Evolutionary conservation across 2,888 invertebrate genomes (phyloP), one percentile per base, ranked within the genome.

Genomic region (Elysia crispata): DNA sequence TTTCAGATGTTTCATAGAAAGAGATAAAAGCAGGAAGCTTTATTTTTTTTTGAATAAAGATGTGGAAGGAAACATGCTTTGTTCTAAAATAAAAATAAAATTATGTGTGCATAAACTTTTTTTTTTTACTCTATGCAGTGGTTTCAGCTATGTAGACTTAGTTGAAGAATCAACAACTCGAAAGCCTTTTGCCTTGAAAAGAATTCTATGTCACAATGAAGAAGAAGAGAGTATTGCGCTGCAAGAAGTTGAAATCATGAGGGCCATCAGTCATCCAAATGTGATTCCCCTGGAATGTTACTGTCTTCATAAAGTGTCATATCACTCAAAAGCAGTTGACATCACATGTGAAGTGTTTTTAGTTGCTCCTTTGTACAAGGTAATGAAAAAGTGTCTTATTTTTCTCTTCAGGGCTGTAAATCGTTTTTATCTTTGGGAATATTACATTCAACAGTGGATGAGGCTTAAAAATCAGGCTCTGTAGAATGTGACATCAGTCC

Each of bases 81-180:
- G 25, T 97, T 96, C 75, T 96, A 94, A 0, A 96, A 96, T 78
- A 87, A 83, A 76, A 86, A 87, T 96, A 96, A 97, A 91, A 15
- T 23, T 97, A 96, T 77, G 96, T 92, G 88, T 96, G 95, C 81
- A 95, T 95, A 64, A 95, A 94, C 87, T 96, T 96, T 50, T 41
- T 64, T 30, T 66, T 33, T 31, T 66, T 81, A 67, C 75, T 50
- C 57, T 41, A 83, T 86, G 74, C 91, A 96, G 96, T 13, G 96
- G 96, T 15, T 97, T 96, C 90, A 96, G 96, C 89, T 94, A 95
- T 72, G 95, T 97, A 75, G 95, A 95, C 88, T 93, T 97, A 85
- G 95, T 95, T 0, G 95, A 96, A 91, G 95, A 96, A 80, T 89
- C 93, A 0, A 86, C 93, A 50, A 95, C 94, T 5, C 94, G 94